Conservation (phyloP, 1,140 invertebrate genomes). For the Ephestia elutella region DNA sequence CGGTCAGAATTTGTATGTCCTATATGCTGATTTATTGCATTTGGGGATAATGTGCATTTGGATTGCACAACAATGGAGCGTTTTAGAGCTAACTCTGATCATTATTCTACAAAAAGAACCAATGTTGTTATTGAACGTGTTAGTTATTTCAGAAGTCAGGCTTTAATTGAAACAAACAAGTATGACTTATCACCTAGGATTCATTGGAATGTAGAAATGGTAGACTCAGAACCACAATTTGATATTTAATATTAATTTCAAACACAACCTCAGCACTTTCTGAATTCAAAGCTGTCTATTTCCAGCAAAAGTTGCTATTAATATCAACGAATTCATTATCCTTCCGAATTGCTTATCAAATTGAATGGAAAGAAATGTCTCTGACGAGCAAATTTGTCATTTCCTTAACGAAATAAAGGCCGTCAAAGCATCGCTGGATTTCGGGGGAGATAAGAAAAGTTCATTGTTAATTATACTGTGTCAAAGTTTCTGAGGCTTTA, state of each 20-base stretch:
- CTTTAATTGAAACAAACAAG: no score
- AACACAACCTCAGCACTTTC: background rate
- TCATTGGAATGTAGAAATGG: no score
- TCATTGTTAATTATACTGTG: constrained; percentile 11
- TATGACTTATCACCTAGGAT: no score
- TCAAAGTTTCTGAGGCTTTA: background rate
- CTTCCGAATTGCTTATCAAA: background rate
- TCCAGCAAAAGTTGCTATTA: background rate
- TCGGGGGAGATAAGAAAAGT: constrained; percentile 9
- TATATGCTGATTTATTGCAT: constrained; percentile 1
- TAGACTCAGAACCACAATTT: no score
- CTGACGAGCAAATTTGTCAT: constrained; percentile 4
- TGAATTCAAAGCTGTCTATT: background rate
- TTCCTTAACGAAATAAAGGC: constrained; percentile 8
- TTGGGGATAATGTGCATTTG: background rate
- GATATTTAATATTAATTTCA: no score
- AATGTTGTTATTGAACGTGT: no score
- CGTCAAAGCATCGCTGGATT: constrained; percentile 7
- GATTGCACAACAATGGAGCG: background rate
- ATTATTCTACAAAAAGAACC: no score
- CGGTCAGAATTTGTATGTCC: constrained; percentile 15
- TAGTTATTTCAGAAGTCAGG: no score
- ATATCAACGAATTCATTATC: constrained; percentile 1
- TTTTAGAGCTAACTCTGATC: no score
- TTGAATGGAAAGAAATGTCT: background rate